Conservation (phyloP, 2,888 invertebrate species). For the Pachycephus smyrnensis region DNA sequence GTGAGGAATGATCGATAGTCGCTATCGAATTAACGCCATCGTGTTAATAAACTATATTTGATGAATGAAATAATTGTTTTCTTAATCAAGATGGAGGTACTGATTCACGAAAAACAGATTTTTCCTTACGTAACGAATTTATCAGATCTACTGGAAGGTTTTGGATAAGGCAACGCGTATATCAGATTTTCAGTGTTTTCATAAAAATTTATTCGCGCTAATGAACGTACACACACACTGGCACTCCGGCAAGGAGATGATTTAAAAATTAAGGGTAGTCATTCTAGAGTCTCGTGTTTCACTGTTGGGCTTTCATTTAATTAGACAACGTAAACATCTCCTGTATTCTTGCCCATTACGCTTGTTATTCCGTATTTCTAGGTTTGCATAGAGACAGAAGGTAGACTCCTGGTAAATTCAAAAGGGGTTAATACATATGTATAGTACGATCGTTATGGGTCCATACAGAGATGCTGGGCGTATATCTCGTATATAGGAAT, state of each 20-base stretch:
- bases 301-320: conserved; percentile 31
- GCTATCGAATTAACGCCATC: not conserved
- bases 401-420: not conserved
- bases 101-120: not conserved
- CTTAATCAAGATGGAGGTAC: not conserved
- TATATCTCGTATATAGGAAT: not conserved
- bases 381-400: conserved; percentile 7
- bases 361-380: conserved; percentile 32
- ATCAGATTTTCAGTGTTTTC: not conserved
- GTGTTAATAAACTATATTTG: not conserved
- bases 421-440: not conserved
- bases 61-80: not conserved
- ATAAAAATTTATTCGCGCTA: not conserved
- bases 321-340: conserved; percentile 37
- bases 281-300: not conserved
- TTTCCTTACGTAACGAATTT: not conserved
- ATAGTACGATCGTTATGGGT: not conserved
- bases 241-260: not conserved
- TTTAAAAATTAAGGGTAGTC: not conserved
- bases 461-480: not conserved
- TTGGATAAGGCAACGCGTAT: not conserved
- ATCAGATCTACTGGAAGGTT: not conserved
- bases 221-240: not conserved
- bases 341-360: conserved; percentile 27
- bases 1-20: not conserved